A percentile compares a stretch with the other conserved stretches of the same genome.
These are phyloP conservation scores for Eufriesea mexicana DNA, from an alignment of 1,140 invertebrate genomes.

Conservation along the genomic window DNA sequence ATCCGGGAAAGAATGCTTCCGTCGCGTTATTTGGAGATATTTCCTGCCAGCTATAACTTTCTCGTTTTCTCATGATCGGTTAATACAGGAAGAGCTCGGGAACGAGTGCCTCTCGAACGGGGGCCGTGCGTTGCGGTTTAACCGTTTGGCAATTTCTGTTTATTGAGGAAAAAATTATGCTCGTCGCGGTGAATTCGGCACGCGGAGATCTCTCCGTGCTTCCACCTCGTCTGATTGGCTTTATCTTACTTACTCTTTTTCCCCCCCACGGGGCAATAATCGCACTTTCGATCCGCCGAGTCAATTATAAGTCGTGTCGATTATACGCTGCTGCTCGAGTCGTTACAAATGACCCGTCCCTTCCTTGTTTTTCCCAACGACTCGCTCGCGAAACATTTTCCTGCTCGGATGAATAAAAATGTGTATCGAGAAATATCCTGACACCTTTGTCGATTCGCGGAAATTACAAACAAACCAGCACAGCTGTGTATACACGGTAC, in stretches of 20 bases:
- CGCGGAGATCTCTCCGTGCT: neutral
- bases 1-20: neutral
- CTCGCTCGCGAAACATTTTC: neutral
- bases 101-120: neutral
- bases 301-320: neutral
- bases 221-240: neutral
- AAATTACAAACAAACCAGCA: neutral
- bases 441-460: neutral
- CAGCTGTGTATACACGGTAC: neutral
- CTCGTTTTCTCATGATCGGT: slow-evolving; percentile 33
- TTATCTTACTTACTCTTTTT: neutral
- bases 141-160: slow-evolving; percentile 1
- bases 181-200: neutral
- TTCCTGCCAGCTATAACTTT: slow-evolving; percentile 28
- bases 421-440: neutral
- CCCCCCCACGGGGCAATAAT: neutral
- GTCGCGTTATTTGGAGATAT: slow-evolving; percentile 2
- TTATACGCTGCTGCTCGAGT: neutral
- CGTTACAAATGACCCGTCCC: neutral
- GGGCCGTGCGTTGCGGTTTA: neutral
- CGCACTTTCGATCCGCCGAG: slow-evolving; percentile 1
- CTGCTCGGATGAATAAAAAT: neutral
- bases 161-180: slow-evolving; percentile 18
- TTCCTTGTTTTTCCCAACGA: neutral
- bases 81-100: slow-evolving; percentile 18